A percentile compares a stretch with the other conserved stretches of the same genome.
These are phyloP conservation scores for Sebastes goodei DNA, from an alignment of 2,797 vertebrate species.

Conservation along the genomic window DNA sequence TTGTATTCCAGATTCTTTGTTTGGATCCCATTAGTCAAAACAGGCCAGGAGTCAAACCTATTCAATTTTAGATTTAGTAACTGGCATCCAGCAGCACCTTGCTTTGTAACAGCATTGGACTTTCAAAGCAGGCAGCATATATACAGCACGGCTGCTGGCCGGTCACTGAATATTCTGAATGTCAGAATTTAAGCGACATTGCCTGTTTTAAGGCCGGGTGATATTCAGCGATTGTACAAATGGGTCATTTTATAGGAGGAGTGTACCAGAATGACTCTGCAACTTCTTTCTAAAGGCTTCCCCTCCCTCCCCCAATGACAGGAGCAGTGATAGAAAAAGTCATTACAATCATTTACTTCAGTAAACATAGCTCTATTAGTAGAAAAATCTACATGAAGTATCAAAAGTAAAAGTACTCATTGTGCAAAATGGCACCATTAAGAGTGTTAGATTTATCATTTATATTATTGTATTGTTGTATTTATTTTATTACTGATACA, in stretches of 20 bases:
- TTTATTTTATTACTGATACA: neutral
- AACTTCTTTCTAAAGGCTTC: neutral
- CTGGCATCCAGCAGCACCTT: neutral
- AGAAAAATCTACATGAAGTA: no score
- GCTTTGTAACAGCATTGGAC: neutral
- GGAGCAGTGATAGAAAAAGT: neutral
- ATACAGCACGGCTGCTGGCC: neutral
- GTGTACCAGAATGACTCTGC: neutral
- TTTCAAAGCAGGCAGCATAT: slow-evolving; percentile 16
- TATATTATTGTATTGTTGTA: neutral
- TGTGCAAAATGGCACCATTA: neutral
- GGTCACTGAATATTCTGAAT: neutral
- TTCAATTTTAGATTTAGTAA: slow-evolving; percentile 30
- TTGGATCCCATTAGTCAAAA: slow-evolving; percentile 36
- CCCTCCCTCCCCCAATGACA: neutral
- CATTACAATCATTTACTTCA: neutral
- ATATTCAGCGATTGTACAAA: neutral
- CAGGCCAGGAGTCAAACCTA: slow-evolving; percentile 33
- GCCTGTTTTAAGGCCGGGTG: neutral
- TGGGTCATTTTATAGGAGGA: neutral
- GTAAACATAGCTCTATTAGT: neutral
- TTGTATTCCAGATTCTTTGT: slow-evolving; percentile 28
- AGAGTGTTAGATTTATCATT: neutral
- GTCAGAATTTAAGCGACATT: neutral
- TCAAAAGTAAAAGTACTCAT: no score